A percentile compares a stretch with the other conserved stretches of the same genome.
phyloP scores from a whole-genome alignment of 2,113 vertebrate species.

The Saccopteryx bilineata region DNA sequence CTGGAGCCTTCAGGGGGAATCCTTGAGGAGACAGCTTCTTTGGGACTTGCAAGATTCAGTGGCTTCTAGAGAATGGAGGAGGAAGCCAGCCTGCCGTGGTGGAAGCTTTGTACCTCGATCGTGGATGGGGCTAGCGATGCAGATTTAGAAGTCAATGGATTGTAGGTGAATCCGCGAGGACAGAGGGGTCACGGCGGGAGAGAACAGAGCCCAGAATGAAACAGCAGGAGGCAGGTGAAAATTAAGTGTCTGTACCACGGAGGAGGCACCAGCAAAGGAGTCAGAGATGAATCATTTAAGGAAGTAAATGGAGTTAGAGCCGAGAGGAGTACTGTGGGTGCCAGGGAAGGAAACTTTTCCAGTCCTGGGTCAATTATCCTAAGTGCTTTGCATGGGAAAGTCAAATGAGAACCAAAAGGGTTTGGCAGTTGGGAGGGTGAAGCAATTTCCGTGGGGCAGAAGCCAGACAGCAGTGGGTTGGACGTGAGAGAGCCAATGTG shows the following conservation, averaged over 20 bases:
- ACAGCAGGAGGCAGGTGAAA: neutral
- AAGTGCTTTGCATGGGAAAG: conserved; percentile 76
- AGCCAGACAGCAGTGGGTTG: conserved; percentile 15
- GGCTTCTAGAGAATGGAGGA: neutral
- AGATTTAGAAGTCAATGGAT: neutral
- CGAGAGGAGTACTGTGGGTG: neutral
- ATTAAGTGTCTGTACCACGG: neutral
- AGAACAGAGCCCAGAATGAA: neutral
- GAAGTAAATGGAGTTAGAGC: neutral
- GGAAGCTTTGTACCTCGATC: neutral
- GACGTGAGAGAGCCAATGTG: neutral
- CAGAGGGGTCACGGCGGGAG: neutral
- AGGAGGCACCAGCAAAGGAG: neutral
- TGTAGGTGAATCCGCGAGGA: neutral
- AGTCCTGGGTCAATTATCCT: conserved; percentile 70
- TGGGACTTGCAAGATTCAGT: neutral
- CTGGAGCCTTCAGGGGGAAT: neutral
- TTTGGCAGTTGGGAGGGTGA: conserved; percentile 56
- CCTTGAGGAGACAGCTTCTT: neutral
- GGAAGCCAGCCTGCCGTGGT: neutral
- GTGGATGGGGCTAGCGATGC: neutral
- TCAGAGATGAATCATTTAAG: neutral
- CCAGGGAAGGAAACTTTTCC: conserved; percentile 47
- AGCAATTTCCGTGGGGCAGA: conserved; percentile 34
- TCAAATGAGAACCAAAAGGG: conserved; percentile 50